Evolutionary conservation across 2,888 invertebrate species (phyloP).

Genomic region (Amphiduros pacificus): DNA sequence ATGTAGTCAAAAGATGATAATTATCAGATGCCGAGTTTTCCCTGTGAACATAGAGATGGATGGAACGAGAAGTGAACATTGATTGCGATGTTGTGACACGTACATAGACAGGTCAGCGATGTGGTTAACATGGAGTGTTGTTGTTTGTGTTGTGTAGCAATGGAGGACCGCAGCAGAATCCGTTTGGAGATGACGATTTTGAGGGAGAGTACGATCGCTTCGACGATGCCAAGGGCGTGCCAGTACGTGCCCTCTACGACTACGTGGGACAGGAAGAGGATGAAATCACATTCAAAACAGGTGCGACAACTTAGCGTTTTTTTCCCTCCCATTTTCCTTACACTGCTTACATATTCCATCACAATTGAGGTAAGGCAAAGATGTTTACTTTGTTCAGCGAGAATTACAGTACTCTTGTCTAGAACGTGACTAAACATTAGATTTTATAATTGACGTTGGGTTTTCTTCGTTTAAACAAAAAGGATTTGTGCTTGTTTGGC

Average conservation of each 20-base stretch:
- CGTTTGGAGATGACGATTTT: conserved; percentile 73
- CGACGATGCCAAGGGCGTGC: conserved; percentile 79
- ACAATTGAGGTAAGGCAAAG: not conserved
- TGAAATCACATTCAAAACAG: conserved; percentile 94
- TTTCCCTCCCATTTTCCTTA: not conserved
- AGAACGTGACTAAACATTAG: too few species aligned
- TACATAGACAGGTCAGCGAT: too few species aligned
- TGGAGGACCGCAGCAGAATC: conserved; percentile 21
- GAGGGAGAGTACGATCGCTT: conserved; percentile 27
- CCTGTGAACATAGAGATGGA: too few species aligned
- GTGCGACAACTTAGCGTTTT: conserved; percentile 66
- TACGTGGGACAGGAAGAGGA: conserved; percentile 97
- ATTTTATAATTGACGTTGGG: too few species aligned
- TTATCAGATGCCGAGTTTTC: too few species aligned
- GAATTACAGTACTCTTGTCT: too few species aligned
- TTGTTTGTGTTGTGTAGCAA: not conserved
- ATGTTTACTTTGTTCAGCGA: too few species aligned
- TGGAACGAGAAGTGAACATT: too few species aligned
- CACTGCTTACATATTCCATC: not conserved
- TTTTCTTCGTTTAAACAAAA: too few species aligned
- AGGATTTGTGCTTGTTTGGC: too few species aligned
- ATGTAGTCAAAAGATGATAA: too few species aligned
- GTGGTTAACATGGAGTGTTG: not conserved
- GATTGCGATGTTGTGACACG: too few species aligned
- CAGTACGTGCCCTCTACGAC: conserved; percentile 93